Conservation (phyloP, 2,888 invertebrate species). For the Eudasyphora cyanicolor region DNA sequence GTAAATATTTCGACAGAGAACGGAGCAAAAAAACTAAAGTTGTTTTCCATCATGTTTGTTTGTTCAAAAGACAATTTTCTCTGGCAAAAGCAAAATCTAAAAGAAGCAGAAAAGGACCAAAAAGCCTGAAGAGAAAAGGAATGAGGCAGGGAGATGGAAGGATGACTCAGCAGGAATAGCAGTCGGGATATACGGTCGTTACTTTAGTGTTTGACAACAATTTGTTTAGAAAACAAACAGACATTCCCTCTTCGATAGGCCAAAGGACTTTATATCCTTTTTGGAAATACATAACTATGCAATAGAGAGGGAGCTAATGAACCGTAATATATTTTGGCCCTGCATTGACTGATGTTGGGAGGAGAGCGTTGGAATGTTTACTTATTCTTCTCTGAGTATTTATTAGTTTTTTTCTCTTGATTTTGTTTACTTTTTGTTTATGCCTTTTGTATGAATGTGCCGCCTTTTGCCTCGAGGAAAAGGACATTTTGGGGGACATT, state of each 20-base stretch:
- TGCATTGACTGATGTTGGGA: neutral
- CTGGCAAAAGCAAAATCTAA: neutral
- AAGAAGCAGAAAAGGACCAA: neutral
- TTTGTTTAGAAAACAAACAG: conserved; percentile 4
- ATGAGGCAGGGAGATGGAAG: neutral
- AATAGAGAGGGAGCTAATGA: conserved; percentile 69
- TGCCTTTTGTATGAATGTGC: neutral
- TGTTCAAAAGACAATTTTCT: conserved; percentile 13
- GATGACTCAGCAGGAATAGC: neutral
- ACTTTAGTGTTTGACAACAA: neutral
- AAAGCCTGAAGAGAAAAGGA: neutral
- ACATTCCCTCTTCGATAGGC: neutral
- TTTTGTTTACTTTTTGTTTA: neutral
- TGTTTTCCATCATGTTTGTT: neutral
- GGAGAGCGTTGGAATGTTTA: neutral
- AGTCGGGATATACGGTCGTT: neutral
- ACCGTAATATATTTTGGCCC: conserved; percentile 63
- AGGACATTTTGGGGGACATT: neutral
- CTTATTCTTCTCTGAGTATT: neutral
- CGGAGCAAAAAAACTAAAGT: neutral
- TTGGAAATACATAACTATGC: conserved; percentile 18
- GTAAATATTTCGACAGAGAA: neutral
- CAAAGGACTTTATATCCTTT: neutral
- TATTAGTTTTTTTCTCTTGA: neutral
- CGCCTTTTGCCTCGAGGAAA: no score